Evolutionary conservation across 2,888 invertebrate genomes (phyloP).

Genomic region (Amblyjoppa fuscipennis): DNA sequence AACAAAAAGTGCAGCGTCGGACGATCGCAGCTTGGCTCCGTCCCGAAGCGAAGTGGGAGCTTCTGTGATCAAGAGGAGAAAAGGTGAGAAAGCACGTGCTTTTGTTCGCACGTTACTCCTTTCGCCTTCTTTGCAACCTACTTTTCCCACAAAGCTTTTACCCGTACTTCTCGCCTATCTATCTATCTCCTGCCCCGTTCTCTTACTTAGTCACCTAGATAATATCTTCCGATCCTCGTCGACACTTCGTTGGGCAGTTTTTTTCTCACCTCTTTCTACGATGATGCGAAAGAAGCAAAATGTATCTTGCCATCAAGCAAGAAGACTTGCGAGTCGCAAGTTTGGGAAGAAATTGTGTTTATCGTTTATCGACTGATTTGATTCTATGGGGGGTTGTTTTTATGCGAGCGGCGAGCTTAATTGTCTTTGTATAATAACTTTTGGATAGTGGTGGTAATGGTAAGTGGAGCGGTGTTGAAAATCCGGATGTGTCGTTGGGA

Average conservation of each 20-base stretch:
- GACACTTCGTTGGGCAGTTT: slow-evolving; percentile 1
- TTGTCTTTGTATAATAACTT: neutral
- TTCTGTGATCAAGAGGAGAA: slow-evolving; percentile 6
- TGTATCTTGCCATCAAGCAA: neutral
- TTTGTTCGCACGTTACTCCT: slow-evolving; percentile 38
- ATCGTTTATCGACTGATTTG: too few relatives aligned
- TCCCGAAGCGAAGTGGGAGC: neutral
- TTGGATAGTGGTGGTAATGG: too few relatives aligned
- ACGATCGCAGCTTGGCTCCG: neutral
- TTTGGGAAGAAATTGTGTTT: too few relatives aligned
- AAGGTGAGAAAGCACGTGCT: slow-evolving; percentile 46
- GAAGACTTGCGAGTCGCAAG: too few relatives aligned
- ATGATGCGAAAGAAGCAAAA: slow-evolving; percentile 26
- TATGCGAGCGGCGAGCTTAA: neutral
- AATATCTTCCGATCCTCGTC: slow-evolving; percentile 26
- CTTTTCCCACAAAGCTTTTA: neutral
- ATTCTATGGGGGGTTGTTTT: too few relatives aligned
- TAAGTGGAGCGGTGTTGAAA: too few relatives aligned
- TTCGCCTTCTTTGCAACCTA: slow-evolving; percentile 10
- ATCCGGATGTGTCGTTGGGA: too few relatives aligned
- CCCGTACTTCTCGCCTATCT: neutral
- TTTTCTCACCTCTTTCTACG: slow-evolving; percentile 14
- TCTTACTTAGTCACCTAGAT: slow-evolving; percentile 26
- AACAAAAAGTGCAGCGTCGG: slow-evolving; percentile 42
- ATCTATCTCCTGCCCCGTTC: neutral